Evolutionary conservation across 2,797 vertebrate genomes (phyloP).

Genomic region (Synaphobranchus kaupii): DNA sequence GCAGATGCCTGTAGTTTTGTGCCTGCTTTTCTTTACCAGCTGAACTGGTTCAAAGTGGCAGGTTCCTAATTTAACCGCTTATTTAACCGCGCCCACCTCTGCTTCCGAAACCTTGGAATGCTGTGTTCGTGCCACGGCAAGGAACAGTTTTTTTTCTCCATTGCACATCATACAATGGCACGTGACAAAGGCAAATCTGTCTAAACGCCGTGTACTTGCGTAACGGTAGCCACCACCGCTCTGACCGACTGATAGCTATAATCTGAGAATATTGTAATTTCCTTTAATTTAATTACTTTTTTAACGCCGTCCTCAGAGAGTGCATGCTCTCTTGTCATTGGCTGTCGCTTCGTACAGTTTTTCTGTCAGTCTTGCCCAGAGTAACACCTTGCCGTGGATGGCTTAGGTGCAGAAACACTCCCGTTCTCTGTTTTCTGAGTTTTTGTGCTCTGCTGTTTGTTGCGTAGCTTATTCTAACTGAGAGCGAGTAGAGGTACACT

Average conservation of each 20-base stretch:
- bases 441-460: not conserved
- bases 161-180: not conserved
- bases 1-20: conserved; percentile 29
- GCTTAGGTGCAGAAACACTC: not conserved
- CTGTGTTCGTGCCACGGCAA: not conserved
- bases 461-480: not conserved
- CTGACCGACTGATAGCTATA: no score
- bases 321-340: no score
- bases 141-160: not conserved
- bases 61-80: conserved; percentile 15
- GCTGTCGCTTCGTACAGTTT: no score
- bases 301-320: no score
- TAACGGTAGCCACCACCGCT: no score
- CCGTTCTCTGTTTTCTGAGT: not conserved
- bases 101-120: not conserved
- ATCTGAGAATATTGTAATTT: not conserved
- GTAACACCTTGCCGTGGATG: not conserved
- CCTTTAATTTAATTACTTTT: not conserved
- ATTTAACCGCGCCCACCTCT: not conserved
- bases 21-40: conserved; percentile 19
- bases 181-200: not conserved
- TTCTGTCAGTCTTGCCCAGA: no score
- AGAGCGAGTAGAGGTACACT: not conserved
- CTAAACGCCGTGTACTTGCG: no score
- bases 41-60: not conserved